Evolutionary conservation across 2,888 invertebrate species (phyloP).

Genomic region (Chrysomela aeneicollis): DNA sequence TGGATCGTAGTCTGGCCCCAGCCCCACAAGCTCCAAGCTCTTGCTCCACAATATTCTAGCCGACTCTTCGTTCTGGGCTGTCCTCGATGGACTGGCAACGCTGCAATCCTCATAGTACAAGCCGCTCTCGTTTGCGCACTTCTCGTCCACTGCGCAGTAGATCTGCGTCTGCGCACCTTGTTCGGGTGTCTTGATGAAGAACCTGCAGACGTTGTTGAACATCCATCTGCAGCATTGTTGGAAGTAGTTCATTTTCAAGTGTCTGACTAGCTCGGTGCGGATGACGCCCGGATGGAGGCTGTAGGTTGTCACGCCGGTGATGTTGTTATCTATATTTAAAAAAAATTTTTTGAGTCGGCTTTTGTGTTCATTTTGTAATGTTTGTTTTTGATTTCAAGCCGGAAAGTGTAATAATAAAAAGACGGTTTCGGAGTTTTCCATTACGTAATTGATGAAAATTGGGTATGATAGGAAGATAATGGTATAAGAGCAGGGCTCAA

Average conservation of each 20-base stretch:
- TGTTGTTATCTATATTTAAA: conserved; percentile 49
- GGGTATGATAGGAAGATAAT: no score
- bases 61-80: conserved; percentile 64
- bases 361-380: no score
- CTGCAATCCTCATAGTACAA: conserved; percentile 68
- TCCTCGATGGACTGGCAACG: conserved; percentile 60
- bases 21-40: conserved; percentile 65
- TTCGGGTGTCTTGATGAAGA: conserved; percentile 57
- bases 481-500: no score
- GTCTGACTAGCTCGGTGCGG: conserved; percentile 78
- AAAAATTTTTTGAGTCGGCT: no score
- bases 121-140: conserved; percentile 69
- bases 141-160: conserved; percentile 75
- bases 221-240: conserved; percentile 61
- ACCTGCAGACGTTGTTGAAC: conserved; percentile 52
- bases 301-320: conserved; percentile 70
- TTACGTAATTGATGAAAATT: no score
- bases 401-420: no score
- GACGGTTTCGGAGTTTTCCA: no score
- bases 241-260: conserved; percentile 63
- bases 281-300: conserved; percentile 78
- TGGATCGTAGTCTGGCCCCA: conserved; percentile 61
- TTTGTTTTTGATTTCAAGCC: no score
- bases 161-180: conserved; percentile 76
- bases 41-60: conserved; percentile 71